Base-by-base conservation (phyloP, 2,888 invertebrate species). In the Pegoplata infirma region DNA sequence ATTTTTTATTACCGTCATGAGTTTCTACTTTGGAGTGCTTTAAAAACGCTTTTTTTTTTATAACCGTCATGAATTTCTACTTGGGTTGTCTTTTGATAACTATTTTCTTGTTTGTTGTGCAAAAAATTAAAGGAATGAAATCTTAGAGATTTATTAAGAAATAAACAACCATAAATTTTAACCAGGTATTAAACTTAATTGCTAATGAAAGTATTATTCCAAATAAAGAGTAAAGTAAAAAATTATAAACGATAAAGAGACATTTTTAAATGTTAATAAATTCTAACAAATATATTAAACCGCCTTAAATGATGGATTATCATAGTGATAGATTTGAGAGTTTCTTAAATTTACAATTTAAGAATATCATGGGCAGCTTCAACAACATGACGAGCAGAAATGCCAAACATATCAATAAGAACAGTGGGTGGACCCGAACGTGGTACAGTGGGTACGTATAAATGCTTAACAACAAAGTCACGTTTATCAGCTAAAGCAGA, bases 361-460 rank as follows among this genome's bases (percentile, higher is more conserved):
- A 95, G 88, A 67, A 95, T 85, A 47, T 91, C 91, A 66, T 91
- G 90, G 7, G 93, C 95, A 46, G 96, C 96, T 66, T 91, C 90
- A 14, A 92, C 92, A 84, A 99, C 93, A 87, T 94, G 93, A 61
- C 92, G 92, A 1, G 97, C 93, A 82, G 95, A 95, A 86, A 99
- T 94, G 81, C 97, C 98, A 91, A 93, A 99, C 89, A 93, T 92
- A 83, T 98, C 96, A 76, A 99, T 91, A 66, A 99, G 92, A 3
- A 93, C 96, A 32, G 91, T 91, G 28, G 98, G 94, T 78, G 97
- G 95, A 0, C 99, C 99, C 44, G 98, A 98, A 81, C 98, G 94
- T 12, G 99, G 99, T 21, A 99, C 92, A 32, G 92, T 92, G 7
- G 91, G 90, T 25, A 99, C 97, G 82, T 93, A 97, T 82, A 99